These are phyloP conservation scores for Acheta domesticus DNA, from an alignment of 2,888 invertebrate genomes.

Conservation along the genomic window DNA sequence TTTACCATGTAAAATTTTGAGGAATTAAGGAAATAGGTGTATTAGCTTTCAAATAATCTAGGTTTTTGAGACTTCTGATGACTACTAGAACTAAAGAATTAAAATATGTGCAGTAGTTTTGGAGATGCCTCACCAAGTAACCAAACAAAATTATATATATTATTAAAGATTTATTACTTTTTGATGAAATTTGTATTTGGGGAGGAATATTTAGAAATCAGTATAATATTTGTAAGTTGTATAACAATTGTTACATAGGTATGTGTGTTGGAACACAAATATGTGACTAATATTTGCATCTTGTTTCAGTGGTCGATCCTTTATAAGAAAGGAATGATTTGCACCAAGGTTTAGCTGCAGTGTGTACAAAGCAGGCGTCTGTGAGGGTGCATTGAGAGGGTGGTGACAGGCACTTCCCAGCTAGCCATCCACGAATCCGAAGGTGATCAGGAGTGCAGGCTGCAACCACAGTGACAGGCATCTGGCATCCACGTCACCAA, in stretches of 20 bases:
- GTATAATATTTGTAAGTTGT: not conserved
- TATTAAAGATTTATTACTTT: not conserved
- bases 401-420: constrained; percentile 20
- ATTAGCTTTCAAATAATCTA: not conserved
- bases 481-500: not conserved
- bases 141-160: too few species aligned
- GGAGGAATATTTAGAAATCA: not conserved
- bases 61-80: not conserved
- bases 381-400: not conserved
- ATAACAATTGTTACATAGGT: not conserved
- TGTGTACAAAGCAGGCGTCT: constrained; percentile 31
- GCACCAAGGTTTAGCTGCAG: constrained; percentile 23
- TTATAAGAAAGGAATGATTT: constrained; percentile 36
- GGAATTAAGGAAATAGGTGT: not conserved
- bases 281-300: not conserved
- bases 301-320: constrained; percentile 36
- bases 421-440: not conserved
- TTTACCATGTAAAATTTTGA: not conserved
- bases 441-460: not conserved
- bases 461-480: not conserved
- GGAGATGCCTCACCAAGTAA: too few species aligned
- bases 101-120: too few species aligned
- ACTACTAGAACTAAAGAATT: too few species aligned
- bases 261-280: too few species aligned
- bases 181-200: not conserved